Conservation (phyloP, 2,113 vertebrate genomes). For the Etheostoma cragini region DNA sequence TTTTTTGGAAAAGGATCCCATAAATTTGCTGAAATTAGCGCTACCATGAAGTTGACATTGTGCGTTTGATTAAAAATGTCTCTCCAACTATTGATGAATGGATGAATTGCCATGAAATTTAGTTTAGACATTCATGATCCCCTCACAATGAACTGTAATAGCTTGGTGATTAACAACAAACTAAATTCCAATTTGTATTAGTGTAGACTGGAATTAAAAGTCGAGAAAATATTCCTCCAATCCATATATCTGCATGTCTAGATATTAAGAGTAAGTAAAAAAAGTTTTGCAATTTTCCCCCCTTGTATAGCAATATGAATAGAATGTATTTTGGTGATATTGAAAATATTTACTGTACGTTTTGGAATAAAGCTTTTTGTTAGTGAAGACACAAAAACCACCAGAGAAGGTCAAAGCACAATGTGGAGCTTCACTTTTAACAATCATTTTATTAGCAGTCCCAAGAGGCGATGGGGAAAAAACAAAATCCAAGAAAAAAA, state of each 20-base stretch:
- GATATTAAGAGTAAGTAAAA: not conserved
- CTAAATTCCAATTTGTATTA: not conserved
- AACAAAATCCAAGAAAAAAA: slow-evolving; percentile 42
- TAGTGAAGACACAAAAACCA: not conserved
- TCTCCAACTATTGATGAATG: too few species aligned
- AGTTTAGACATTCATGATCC: too few species aligned
- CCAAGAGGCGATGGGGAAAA: slow-evolving; percentile 76
- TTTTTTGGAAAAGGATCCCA: too few species aligned
- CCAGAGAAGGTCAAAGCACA: not conserved
- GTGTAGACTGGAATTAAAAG: not conserved
- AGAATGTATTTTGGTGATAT: not conserved
- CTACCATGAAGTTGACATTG: too few species aligned
- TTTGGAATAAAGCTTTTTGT: not conserved
- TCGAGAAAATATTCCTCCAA: not conserved
- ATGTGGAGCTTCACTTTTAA: slow-evolving; percentile 59
- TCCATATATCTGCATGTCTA: not conserved
- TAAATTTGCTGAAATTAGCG: too few species aligned
- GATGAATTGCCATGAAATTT: too few species aligned
- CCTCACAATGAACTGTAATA: too few species aligned
- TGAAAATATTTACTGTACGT: not conserved
- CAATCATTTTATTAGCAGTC: slow-evolving; percentile 83
- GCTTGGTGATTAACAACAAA: not conserved
- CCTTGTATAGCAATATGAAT: not conserved
- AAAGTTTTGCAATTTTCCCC: too few species aligned
- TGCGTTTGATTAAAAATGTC: too few species aligned